Base-by-base conservation (phyloP, 2,113 vertebrate species). In the Thunnus thynnus region DNA sequence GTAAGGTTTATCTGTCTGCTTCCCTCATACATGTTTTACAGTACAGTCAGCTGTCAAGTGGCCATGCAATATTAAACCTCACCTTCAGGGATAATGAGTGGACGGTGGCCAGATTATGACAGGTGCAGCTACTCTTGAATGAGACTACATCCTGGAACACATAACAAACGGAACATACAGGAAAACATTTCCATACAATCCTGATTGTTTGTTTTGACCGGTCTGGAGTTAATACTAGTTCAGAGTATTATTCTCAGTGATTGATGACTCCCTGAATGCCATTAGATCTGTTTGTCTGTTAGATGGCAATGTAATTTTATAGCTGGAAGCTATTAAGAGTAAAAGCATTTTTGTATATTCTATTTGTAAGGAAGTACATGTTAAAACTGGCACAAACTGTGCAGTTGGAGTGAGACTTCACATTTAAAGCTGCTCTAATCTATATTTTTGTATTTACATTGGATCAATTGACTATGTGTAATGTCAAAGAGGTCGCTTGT, bases 121-220 rank as follows among this genome's bases (percentile, higher is more conserved):
- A 78, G 64, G 60, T 52, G 20, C 27, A 52, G 64, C 13, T 56
- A 12, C 11, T 69, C 57, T 58, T 71, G n/a, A 56, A 63, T 8
- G 62, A 61, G n/a, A 41, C 44, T 13, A 72, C 62, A 62, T 79
- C 84, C 79, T 87, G 79, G 76, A 81, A 78, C 51, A 72, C 13
- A n/a, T 16, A 36, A 4, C 56, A 17, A 44, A 10, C 58, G 57
- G 20, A 65, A 61, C 17, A 12, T 1, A 2, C 44, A 52, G 60
- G 56, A 76, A 75, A 32, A 69, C 72, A 47, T 76, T 74, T 84
- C 61, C 77, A 76, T 52, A 56, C 13, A 25, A 16, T 44, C 18
- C 18, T 27, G 51, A 30, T 65, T 54, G 32, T 77, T 66, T 44
- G 32, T 84, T 62, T 62, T 54, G 25, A 58, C 25, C n/a, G 57